These are phyloP conservation scores for Hirundichthys speculiger DNA, from an alignment of 2,113 vertebrate species.

Conservation along the genomic window DNA sequence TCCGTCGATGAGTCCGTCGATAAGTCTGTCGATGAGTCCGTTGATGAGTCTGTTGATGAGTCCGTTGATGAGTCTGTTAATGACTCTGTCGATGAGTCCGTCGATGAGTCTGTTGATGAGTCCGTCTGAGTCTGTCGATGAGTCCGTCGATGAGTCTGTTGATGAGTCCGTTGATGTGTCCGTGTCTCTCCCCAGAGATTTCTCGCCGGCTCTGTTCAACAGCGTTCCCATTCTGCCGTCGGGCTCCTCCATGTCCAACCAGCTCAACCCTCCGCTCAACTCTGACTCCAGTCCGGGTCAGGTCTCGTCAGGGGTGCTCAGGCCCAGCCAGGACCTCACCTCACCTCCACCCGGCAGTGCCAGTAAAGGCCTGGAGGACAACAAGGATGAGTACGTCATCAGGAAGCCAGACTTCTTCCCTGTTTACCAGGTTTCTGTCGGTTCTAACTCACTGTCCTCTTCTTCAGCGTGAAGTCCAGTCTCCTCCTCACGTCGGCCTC, in stretches of 20 bases:
- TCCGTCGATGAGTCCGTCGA: too few relatives aligned
- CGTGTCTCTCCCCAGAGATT: constrained; percentile 83
- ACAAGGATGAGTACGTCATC: constrained; percentile 85
- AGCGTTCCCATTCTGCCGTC: constrained; percentile 93
- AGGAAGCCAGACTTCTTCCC: too few relatives aligned
- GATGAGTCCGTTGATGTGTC: too few relatives aligned
- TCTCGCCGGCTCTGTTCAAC: constrained; percentile 98
- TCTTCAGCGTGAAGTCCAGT: constrained; percentile 74
- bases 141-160: too few relatives aligned
- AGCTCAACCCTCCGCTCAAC: constrained; percentile 89
- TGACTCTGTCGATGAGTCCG: too few relatives aligned
- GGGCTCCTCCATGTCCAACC: constrained; percentile 90
- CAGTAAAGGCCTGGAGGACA: constrained; percentile 85
- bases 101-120: too few relatives aligned
- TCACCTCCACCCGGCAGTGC: constrained; percentile 59
- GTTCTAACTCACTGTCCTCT: background rate
- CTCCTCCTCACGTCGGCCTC: constrained; percentile 88
- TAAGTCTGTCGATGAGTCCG: too few relatives aligned
- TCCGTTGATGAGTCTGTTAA: too few relatives aligned
- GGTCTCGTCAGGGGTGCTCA: constrained; percentile 83
- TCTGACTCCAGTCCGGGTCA: constrained; percentile 86
- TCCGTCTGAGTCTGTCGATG: too few relatives aligned
- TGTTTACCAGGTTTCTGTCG: fast-evolving
- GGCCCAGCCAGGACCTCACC: constrained; percentile 85
- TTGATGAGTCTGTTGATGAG: too few relatives aligned